Evolutionary conservation across 2,888 invertebrate species (phyloP), one percentile per base, ranked within the genome.

Genomic region (Drosophila leonis): DNA sequence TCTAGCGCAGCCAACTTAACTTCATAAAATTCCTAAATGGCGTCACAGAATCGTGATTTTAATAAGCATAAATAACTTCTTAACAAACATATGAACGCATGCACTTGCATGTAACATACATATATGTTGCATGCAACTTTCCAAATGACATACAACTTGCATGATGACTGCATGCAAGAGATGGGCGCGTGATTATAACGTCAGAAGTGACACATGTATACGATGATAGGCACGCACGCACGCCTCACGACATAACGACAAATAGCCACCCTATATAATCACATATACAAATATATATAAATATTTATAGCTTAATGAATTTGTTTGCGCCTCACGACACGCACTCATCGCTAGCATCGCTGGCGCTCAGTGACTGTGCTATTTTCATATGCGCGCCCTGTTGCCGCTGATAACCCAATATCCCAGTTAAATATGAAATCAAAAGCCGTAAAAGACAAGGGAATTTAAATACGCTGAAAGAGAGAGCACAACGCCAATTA

Each of bases 371-470:
- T 48, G 75, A 62, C 72, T 77, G 79, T 67, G 79, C 76, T 83
- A 85, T 86, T 80, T 88, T 82, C 72, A 86, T 83, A 86, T 88
- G 88, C 88, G 74, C 64, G 71, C 76, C 57, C 66, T 74, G 85
- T 82, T 71, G 75, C 67, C 81, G 70, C 81, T 83, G 83, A 85
- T 88, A 86, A 86, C 86, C 88, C 83, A 88, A 62, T 78, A 86
- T 85, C 85, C 88, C 86, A 88, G 82, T 85, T 88, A 82, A 82
- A 82, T 80, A 76, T 83, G 65, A 72, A 82, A 85, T 66, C 71
- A 71, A 83, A 77, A 77, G 72, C 80, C 86, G 68, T 75, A 81
- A 77, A 81, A 73, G 73, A 65, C 67, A 68, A 72, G 65, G 63
- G 67, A 72, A 71, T 78, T 74, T 60, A 48, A 74, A 74, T 74